Base-by-base conservation (phyloP, 2,888 invertebrate genomes). In the Podotricha telesiphe region DNA sequence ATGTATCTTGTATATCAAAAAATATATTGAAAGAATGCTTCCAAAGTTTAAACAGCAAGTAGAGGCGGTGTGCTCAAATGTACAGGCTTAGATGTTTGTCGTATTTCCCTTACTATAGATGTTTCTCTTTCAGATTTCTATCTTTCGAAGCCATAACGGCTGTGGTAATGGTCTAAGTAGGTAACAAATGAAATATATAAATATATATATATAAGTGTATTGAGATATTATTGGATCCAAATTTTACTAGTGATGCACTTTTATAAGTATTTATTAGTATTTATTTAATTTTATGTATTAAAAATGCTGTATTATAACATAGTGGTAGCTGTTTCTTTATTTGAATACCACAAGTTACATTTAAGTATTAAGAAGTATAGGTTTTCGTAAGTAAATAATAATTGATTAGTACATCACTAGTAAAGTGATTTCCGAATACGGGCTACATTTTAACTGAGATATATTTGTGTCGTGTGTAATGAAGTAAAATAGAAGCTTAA, bases 11-110 rank as follows among this genome's bases (percentile, higher is more conserved):
- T 8, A 28, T 28, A 28, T 28, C 28, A 42, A 22, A 34, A 37
- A 45, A 8, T 19, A 28, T 40, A n/a, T n/a, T n/a, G n/a, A n/a
- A n/a, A n/a, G n/a, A n/a, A n/a, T n/a, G 71, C 73, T 72, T 69
- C 71, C 70, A 72, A 45, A 28, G 55, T 55, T 37, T 53, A 11
- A 17, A 11, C 6, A 20, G 8, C 58, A 55, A 70, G 71, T 72
- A 71, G 77, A 77, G 72, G 75, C 72, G 71, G 76, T 83, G 87
- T 89, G 89, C 90, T 90, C 89, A 90, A 90, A 88, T 88, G 83
- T 88, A 88, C 85, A 88, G 83, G 78, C 82, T 80, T 83, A 82
- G 79, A 37, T 55, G 55, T 80, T 75, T 80, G 77, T 78, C 77
- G 78, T 83, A 79, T 78, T 80, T 78, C 78, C 76, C 79, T 83